Percentiles rank a stretch among this genome's conserved stretches.
These are phyloP conservation scores for Dynastes tityus DNA, from an alignment of 2,888 invertebrate genomes.

Conservation along the genomic window DNA sequence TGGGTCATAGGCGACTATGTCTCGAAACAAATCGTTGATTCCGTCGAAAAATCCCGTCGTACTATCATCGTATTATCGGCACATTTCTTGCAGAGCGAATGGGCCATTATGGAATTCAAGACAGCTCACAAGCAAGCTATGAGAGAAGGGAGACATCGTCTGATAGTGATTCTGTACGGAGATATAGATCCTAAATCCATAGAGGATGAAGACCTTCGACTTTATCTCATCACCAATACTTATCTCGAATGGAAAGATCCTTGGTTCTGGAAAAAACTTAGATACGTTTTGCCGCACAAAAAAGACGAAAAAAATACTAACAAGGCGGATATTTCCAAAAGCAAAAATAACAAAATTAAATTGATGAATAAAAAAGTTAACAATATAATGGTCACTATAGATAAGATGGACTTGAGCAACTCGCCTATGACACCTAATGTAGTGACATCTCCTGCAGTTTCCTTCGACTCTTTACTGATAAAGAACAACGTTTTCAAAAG, in stretches of 20 bases:
- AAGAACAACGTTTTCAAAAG: conserved; percentile 18
- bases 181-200: conserved; percentile 76
- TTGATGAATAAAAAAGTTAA: conserved; percentile 28
- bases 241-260: conserved; percentile 88
- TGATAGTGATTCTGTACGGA: conserved; percentile 82
- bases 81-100: conserved; percentile 82
- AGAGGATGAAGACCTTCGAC: conserved; percentile 78
- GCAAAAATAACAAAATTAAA: not conserved
- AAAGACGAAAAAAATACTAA: conserved; percentile 64
- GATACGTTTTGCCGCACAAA: conserved; percentile 83
- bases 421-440: conserved; percentile 59
- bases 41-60: conserved; percentile 80
- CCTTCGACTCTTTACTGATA: conserved; percentile 41
- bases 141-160: conserved; percentile 79
- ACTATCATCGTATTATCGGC: conserved; percentile 81
- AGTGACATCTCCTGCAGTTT: conserved; percentile 60
- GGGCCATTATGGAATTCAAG: conserved; percentile 85
- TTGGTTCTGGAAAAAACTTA: conserved; percentile 87
- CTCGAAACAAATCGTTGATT: conserved; percentile 79
- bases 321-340: conserved; percentile 1
- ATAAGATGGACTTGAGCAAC: conserved; percentile 62
- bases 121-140: conserved; percentile 79
- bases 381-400: conserved; percentile 47
- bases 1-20: conserved; percentile 85
- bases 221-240: conserved; percentile 83